A percentile compares a stretch with the other conserved stretches of the same genome.
Conservation (phyloP, 2,888 invertebrate genomes). For the Eustalomyia histrio region DNA sequence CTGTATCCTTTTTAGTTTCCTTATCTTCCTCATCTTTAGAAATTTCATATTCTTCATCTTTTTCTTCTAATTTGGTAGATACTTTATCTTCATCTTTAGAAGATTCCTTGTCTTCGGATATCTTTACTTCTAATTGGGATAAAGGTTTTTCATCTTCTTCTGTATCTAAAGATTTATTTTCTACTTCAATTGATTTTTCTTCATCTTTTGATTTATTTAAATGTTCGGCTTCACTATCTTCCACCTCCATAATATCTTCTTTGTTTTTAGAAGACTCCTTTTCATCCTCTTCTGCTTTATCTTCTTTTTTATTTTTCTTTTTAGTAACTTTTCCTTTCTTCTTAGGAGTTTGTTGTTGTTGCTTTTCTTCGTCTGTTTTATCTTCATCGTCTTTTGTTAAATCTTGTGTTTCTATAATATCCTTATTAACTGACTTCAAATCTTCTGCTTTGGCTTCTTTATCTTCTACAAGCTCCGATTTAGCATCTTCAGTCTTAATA, state of each 20-base stretch:
- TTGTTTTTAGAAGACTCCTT: constrained; percentile 4
- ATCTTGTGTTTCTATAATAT: constrained; percentile 55
- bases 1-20: constrained; percentile 19
- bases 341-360: constrained; percentile 73
- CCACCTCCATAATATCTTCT: constrained; percentile 22
- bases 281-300: constrained; percentile 22
- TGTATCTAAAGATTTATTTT: constrained; percentile 16
- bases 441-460: constrained; percentile 58
- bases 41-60: constrained; percentile 29
- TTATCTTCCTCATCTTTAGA: constrained; percentile 60
- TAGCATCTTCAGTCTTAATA: constrained; percentile 43
- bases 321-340: constrained; percentile 58
- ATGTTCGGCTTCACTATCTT: constrained; percentile 43
- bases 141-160: constrained; percentile 42
- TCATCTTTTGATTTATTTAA: constrained; percentile 54
- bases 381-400: constrained; percentile 68
- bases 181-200: constrained; percentile 68
- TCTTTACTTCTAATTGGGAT: constrained; percentile 40
- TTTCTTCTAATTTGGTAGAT: constrained; percentile 42
- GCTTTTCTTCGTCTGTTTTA: constrained; percentile 78
- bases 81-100: constrained; percentile 24
- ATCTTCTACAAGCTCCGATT: constrained; percentile 40
- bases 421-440: constrained; percentile 39
- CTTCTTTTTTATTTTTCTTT: constrained; percentile 25
- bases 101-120: not conserved